Conservation (phyloP, 1,140 invertebrate genomes). For the Agrypnia vestita region DNA sequence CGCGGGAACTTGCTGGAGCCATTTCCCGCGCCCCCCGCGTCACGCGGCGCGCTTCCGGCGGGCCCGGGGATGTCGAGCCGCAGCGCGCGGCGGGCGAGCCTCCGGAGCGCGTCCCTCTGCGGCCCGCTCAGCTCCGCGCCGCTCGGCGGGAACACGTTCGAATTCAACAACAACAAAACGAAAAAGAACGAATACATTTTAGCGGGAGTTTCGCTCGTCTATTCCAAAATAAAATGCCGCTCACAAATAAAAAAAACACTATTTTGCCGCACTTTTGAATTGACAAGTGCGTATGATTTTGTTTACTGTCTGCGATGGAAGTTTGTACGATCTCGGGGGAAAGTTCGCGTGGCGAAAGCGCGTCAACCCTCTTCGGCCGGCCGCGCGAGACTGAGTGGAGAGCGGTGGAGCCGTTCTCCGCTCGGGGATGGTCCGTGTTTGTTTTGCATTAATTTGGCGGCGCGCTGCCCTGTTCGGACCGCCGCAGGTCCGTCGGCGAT, state of each 20-base stretch:
- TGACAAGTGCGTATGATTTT: too few relatives aligned
- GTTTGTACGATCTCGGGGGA: too few relatives aligned
- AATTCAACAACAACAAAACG: conserved; percentile 7
- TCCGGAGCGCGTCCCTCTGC: conserved; percentile 46
- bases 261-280: too few relatives aligned
- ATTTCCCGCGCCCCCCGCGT: not conserved
- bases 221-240: not conserved
- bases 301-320: too few relatives aligned
- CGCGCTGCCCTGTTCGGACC: not conserved
- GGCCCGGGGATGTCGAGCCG: conserved; percentile 24
- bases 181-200: conserved; percentile 47
- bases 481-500: not conserved
- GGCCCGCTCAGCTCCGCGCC: conserved; percentile 43
- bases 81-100: conserved; percentile 32
- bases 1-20: conserved; percentile 35
- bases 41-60: not conserved
- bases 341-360: not conserved
- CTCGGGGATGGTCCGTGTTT: not conserved
- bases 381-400: too few relatives aligned
- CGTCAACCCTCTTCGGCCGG: not conserved
- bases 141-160: conserved; percentile 20
- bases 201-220: not conserved
- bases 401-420: not conserved
- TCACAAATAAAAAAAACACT: not conserved
- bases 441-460: conserved; percentile 30